Conservation (phyloP, 2,888 invertebrate species). For the Mesochorus sp. region DNA sequence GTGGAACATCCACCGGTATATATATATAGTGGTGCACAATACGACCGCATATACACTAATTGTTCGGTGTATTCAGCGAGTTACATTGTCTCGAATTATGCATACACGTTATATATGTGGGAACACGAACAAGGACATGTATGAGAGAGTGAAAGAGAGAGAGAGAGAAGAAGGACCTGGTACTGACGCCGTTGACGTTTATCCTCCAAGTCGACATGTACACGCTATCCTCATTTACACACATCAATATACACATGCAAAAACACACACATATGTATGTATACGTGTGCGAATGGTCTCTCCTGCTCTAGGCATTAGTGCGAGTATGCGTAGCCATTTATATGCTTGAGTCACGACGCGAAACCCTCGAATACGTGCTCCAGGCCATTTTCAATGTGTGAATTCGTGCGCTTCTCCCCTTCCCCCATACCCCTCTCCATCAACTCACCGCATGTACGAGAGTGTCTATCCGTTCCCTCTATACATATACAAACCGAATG, state of each 20-base stretch:
- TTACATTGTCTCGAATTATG: slow-evolving; percentile 72
- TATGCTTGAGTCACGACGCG: slow-evolving; percentile 32
- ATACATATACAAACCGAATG: slow-evolving; percentile 12
- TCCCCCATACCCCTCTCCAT: too few relatives aligned
- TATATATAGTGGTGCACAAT: slow-evolving; percentile 49
- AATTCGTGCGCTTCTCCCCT: slow-evolving; percentile 20
- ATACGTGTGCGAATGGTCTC: slow-evolving; percentile 16
- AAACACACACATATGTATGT: slow-evolving; percentile 8
- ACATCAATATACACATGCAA: neutral
- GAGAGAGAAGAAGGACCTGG: slow-evolving; percentile 19
- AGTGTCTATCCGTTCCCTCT: slow-evolving; percentile 18
- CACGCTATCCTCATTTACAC: slow-evolving; percentile 31
- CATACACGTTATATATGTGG: slow-evolving; percentile 66
- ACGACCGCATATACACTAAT: slow-evolving; percentile 71
- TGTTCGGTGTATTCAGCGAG: slow-evolving; percentile 70
- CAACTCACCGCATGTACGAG: too few relatives aligned
- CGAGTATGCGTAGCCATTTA: slow-evolving; percentile 24
- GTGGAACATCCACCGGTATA: neutral
- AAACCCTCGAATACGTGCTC: slow-evolving; percentile 26
- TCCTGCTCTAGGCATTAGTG: neutral
- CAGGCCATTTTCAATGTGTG: slow-evolving; percentile 17
- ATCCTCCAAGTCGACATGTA: slow-evolving; percentile 53
- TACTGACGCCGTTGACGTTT: slow-evolving; percentile 55
- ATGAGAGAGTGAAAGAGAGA: neutral
- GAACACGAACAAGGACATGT: slow-evolving; percentile 48